A percentile compares a stretch with the other conserved stretches of the same genome.
Evolutionary conservation across 1,140 invertebrate genomes (phyloP).

Genomic region (Platyscapa corneri): DNA sequence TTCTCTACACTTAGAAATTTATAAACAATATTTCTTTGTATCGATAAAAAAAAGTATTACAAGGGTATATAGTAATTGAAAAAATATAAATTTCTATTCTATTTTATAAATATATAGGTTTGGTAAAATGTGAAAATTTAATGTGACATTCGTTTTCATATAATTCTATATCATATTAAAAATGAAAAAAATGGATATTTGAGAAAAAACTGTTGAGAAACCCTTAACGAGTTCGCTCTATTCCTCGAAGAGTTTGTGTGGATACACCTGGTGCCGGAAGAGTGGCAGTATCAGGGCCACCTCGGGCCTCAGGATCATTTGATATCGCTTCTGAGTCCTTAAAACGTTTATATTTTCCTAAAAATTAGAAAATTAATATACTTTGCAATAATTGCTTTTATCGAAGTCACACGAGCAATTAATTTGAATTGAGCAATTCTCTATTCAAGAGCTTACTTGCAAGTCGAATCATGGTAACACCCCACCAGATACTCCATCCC

Average conservation of each 20-base stretch:
- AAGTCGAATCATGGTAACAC: conserved; percentile 88
- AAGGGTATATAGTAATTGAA: neutral
- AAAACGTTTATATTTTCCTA: conserved; percentile 72
- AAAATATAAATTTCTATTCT: conserved; percentile 42
- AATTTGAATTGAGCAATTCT: neutral
- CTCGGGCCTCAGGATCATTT: conserved; percentile 64
- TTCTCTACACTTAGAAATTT: neutral
- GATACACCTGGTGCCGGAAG: conserved; percentile 65
- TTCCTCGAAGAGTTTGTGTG: conserved; percentile 62
- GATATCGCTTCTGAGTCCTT: conserved; percentile 67
- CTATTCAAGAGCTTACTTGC: conserved; percentile 77
- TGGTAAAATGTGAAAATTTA: neutral
- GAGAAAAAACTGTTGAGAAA: neutral
- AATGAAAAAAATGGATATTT: neutral
- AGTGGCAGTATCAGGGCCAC: conserved; percentile 57
- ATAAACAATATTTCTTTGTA: neutral
- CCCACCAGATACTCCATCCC: conserved; percentile 99
- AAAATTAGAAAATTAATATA: conserved; percentile 35
- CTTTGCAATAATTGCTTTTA: too few relatives aligned
- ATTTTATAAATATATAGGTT: conserved; percentile 15
- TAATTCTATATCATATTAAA: neutral
- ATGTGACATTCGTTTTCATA: neutral
- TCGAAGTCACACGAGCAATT: neutral
- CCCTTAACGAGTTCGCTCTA: conserved; percentile 61
- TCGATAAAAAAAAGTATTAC: conserved; percentile 50